phyloP scores from a whole-genome alignment of 2,113 vertebrate species.

The Conger conger region DNA sequence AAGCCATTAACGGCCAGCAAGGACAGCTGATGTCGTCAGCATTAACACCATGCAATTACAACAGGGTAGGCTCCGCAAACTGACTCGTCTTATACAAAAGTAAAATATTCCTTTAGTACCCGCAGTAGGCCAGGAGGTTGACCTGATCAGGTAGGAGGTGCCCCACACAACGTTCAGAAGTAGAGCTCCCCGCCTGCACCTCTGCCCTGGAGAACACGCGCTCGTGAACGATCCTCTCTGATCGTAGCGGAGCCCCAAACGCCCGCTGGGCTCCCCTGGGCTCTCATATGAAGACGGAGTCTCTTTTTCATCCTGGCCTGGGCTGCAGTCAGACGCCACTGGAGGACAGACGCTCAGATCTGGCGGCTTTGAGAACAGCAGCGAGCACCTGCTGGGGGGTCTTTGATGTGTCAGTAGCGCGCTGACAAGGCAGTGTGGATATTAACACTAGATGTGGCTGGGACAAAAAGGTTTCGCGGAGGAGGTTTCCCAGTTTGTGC shows the following conservation, averaged over 20 bases:
- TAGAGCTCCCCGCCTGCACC: neutral
- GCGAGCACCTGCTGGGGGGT: neutral
- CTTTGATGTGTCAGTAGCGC: constrained; percentile 14
- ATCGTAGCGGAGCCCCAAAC: neutral
- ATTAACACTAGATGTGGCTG: neutral
- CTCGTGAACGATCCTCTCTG: too few relatives aligned
- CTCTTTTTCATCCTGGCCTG: neutral
- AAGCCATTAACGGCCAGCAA: too few relatives aligned
- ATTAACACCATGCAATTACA: too few relatives aligned
- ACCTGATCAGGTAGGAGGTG: neutral
- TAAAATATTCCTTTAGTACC: too few relatives aligned
- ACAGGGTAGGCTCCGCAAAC: too few relatives aligned
- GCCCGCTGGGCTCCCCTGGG: too few relatives aligned
- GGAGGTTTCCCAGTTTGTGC: neutral
- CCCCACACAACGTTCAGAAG: neutral
- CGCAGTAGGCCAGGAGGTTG: neutral
- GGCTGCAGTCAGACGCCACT: neutral
- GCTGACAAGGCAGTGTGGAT: neutral
- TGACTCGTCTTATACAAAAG: too few relatives aligned
- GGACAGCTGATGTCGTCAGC: too few relatives aligned
- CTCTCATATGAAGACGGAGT: neutral
- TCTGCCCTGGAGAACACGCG: neutral
- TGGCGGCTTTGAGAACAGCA: neutral
- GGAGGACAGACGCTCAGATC: neutral
- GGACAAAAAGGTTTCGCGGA: neutral